phyloP scores from a whole-genome alignment of 2,113 vertebrate species.

The Amphiprion percula region DNA sequence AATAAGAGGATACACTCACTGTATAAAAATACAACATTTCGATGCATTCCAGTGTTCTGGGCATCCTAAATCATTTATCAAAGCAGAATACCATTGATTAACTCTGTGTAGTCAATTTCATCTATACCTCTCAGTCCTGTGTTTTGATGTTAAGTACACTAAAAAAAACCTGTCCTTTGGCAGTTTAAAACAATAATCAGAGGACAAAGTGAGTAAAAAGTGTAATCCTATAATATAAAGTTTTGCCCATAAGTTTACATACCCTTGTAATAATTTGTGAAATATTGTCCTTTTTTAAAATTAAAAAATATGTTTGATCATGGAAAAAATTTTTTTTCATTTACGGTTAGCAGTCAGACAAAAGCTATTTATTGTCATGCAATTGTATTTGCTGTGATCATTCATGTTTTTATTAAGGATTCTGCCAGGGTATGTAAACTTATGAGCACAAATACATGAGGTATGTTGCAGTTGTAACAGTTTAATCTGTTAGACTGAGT shows the following conservation, averaged over 20 bases:
- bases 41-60: conserved; percentile 39
- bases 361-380: too few species aligned
- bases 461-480: not conserved
- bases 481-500: conserved; percentile 4
- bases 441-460: too few species aligned
- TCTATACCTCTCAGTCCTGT: conserved; percentile 20
- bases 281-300: too few species aligned
- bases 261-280: too few species aligned
- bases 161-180: not conserved
- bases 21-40: conserved; percentile 70
- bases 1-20: conserved; percentile 55
- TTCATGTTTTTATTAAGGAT: too few species aligned
- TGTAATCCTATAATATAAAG: not conserved
- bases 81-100: conserved; percentile 38
- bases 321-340: too few species aligned
- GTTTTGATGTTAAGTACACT: conserved; percentile 11
- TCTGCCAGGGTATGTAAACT: too few species aligned
- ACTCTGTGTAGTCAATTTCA: conserved; percentile 65
- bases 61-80: conserved; percentile 35
- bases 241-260: too few species aligned
- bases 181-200: not conserved
- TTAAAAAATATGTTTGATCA: too few species aligned
- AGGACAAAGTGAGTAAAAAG: not conserved
- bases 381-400: too few species aligned
- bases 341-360: too few species aligned